Base-by-base conservation (phyloP, 2,888 invertebrate species). In the Sarcophaga caerulescens region DNA sequence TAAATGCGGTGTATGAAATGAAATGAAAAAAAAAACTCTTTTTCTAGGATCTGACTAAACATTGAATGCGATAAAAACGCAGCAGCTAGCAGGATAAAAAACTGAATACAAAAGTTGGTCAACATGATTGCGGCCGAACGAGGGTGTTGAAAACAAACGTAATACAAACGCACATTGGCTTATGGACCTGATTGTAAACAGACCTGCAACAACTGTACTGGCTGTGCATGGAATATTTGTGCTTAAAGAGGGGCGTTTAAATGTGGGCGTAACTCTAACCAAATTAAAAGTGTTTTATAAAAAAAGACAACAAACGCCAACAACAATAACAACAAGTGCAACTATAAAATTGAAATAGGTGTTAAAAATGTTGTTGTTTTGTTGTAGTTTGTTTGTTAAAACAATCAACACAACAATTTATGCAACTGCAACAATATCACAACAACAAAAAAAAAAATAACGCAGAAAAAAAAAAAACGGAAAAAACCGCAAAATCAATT, bases 401-500 rank as follows among this genome's bases (percentile, higher is more conserved):
- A 81, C 84, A 86, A 86, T 81, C 84, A 84, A 84, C 81, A 77
- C 77, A 66, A 84, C 80, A 81, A 77, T 65, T 69, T 73, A 57
- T 74, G 60, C 62, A 71, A 68, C 65, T 73, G 82, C 76, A 78
- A 66, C 59, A 68, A 77, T 69, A 81, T 12, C 52, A 52, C 12
- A 85, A 4, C 14, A 52, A 52, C 0, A 52, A 52, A 12, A 14
- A 4, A 0, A 14, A 17, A 4, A 85, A 87, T n/a, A 88, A 89
- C 89, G 91, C 91, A 14, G 4, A 47, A 52, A 52, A 52, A 52
- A 17, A 17, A 5, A 52, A 4, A 52, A 14, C n/a, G n/a, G n/a
- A 85, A 87, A 88, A 88, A 89, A 91, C 91, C 92, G 81, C 92
- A 91, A 88, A 91, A 91, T 92, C 91, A 92, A 91, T 92, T 92